A percentile compares a stretch with the other conserved stretches of the same genome.
Conservation (phyloP, 2,888 invertebrate species). For the Thecocarcelia acutangulata region DNA sequence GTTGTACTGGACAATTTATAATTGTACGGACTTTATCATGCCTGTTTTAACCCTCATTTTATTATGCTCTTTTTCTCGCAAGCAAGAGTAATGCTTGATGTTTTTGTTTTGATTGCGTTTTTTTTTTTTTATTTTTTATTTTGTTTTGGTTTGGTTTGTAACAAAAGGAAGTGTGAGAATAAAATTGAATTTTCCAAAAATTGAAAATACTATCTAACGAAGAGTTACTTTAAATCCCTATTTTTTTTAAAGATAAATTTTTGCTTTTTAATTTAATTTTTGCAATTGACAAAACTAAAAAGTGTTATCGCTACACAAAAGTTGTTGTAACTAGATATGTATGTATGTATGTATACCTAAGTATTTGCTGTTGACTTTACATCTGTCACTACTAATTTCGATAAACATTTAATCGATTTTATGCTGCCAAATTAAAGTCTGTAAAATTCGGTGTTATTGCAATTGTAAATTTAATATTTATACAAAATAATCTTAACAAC, state of each 20-base stretch:
- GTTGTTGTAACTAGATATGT: neutral
- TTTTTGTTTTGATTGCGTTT: conserved; percentile 60
- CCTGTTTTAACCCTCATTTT: neutral
- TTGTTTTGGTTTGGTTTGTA: conserved; percentile 3
- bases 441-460: too few relatives aligned
- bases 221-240: conserved; percentile 12
- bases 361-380: conserved; percentile 24
- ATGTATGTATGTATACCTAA: conserved; percentile 1
- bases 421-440: too few relatives aligned
- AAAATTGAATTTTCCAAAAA: conserved; percentile 30
- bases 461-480: too few relatives aligned
- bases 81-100: too few relatives aligned
- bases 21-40: too few relatives aligned
- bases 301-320: neutral
- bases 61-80: neutral
- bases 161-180: conserved; percentile 44
- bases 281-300: neutral
- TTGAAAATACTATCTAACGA: conserved; percentile 24
- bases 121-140: conserved; percentile 14
- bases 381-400: conserved; percentile 4
- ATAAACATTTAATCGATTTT: conserved; percentile 17
- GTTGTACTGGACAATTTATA: too few relatives aligned
- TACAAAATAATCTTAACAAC: too few relatives aligned
- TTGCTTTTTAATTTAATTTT: conserved; percentile 29
- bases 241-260: conserved; percentile 1